Evolutionary conservation across 2,888 invertebrate genomes (phyloP), one percentile per base, ranked within the genome.

Genomic region (Nesidiocoris tenuis): DNA sequence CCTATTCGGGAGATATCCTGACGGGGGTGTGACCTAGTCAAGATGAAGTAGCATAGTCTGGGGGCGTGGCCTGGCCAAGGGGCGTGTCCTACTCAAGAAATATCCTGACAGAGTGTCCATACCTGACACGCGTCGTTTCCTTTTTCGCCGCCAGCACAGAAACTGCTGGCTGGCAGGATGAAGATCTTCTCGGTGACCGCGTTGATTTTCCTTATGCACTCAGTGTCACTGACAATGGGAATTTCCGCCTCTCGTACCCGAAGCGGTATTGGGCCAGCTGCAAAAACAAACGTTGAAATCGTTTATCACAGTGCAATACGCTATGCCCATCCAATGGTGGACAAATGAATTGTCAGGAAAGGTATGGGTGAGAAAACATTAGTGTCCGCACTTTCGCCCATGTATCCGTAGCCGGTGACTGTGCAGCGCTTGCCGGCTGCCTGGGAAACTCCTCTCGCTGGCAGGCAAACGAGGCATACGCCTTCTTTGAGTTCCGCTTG

Each of bases 171-270:
- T 3, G 96, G 96, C 80, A 96, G 84, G 79, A 95, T 95, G 85
- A 96, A 96, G 81, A 95, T 93, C 85, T 96, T 96, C 85, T 96
- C 95, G 0, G 96, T 96, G 71, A 96, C 96, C 0, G 95, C 94
- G 83, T 96, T 96, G 25, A 96, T 94, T 84, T 96, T 95, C 61
- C 94, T 87, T 79, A 95, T 91, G 83, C 96, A 96, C 84, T 95
- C 95, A 17, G 94, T 90, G 83, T 96, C 95, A 82, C 94, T 94
- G 70, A 96, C 95, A 78, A 96, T 93, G 0, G 96, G 96, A 79
- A 96, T 90, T 83, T 94, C 93, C 0, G 95, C 95, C 83, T 95
- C 95, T 65, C 96, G 88, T 18, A 96, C 94, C 77, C 94, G 87
- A 79, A 96, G 84, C 0, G 96, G 95, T 78, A 96, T 95, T 1